Conservation (phyloP, 2,888 invertebrate species). For the Meteorus cinctellus region DNA sequence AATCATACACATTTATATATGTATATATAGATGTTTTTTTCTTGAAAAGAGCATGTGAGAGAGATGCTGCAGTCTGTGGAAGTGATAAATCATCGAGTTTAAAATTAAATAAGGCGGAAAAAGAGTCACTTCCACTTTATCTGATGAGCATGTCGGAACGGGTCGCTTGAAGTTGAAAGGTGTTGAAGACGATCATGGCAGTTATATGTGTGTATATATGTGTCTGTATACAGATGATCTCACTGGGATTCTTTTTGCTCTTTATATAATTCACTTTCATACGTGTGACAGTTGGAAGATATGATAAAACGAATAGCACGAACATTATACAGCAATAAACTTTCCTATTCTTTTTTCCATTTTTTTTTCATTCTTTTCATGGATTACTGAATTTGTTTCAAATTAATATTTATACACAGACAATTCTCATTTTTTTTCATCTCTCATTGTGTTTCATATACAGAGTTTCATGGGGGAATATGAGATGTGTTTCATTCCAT, state of each 20-base stretch:
- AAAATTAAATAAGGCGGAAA: constrained; percentile 14
- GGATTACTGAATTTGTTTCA: not conserved
- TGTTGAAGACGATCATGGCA: not conserved
- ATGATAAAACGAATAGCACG: not conserved
- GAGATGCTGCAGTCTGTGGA: not conserved
- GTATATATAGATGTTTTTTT: not conserved
- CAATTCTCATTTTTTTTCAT: not conserved
- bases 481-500: not conserved
- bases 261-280: not conserved
- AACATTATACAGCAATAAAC: not conserved
- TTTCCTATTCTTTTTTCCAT: not conserved
- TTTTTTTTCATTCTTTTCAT: not conserved
- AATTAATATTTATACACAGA: not conserved
- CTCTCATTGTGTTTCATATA: not conserved
- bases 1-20: not conserved
- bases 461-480: not conserved
- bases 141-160: constrained; percentile 3
- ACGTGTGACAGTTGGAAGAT: not conserved
- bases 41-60: not conserved
- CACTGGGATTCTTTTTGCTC: not conserved
- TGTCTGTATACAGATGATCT: not conserved
- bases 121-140: constrained; percentile 16
- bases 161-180: not conserved
- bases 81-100: constrained; percentile 8
- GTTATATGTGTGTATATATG: not conserved